Base-by-base conservation (phyloP, 2,888 invertebrate genomes). In the Piscicola geometra region DNA sequence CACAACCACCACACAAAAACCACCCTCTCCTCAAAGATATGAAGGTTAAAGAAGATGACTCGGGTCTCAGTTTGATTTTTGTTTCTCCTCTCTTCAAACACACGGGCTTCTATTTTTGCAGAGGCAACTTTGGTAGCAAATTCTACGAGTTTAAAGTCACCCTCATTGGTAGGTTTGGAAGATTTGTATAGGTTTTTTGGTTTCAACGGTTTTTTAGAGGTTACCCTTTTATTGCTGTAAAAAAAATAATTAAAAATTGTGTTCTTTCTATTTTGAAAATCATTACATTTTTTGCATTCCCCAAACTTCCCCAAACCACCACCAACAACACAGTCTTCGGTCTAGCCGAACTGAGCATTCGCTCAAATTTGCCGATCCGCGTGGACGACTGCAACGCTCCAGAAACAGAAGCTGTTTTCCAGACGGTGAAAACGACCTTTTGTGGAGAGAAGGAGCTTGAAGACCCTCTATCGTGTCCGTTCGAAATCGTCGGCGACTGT, bases 101-200 rank as follows among this genome's bases (percentile, higher is more conserved):
- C 56, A 35, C 36, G 3, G 73, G 73, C n/a, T 73, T 73, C 35
- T 73, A 73, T 30, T 73, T 73, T 52, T 73, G 73, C 73, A 56
- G 35, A 25, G 73, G 73, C 30, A 15, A n/a, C 12, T 64, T 33
- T 36, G 73, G 64, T n/a, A 73, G 64, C 64, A 64, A 5, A 30
- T 0, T 18, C 1, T 73, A 35, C n/a, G 21, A 60, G n/a, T 33
- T 73, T 21, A 73, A 73, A 35, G 35, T 73, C 25, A 35, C 52
- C 36, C 15, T 73, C 41, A 5, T 41, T 41, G 41, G 41, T 5
- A 41, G 41, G 41, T 41, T 41, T 5, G 41, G 41, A 41, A 15
- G 15, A 41, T 41, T 41, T 5, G 41, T 9, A 41, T 5, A 41
- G 5, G 41, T 5, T 41, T 41, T 41, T 5, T 5, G 41, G 41